Evolutionary conservation across 1,140 invertebrate genomes (phyloP), one percentile per base, ranked within the genome.

Genomic region (Atta cephalotes): DNA sequence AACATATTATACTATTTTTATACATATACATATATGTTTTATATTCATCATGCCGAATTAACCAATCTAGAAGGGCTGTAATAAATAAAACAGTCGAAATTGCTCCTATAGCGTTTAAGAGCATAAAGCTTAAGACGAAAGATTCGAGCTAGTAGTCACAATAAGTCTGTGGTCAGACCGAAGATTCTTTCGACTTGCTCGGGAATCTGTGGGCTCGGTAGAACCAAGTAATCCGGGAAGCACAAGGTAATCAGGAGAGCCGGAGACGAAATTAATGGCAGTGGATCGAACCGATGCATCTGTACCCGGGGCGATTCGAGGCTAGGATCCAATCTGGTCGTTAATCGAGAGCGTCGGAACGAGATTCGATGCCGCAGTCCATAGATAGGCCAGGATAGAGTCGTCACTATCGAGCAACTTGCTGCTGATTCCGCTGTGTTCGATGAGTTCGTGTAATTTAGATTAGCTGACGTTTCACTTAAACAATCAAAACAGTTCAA

Each of bases 261-360:
- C 66, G 56, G 72, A 63, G 89, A 85, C 70, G 91, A 92, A 92
- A 92, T 92, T 92, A 92, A 92, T 92, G 91, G 89, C 87, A 65
- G 56, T 58, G 91, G 89, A 92, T 92, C 89, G 91, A 77, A 88
- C 35, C 89, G 87, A 88, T 92, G 91, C 91, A 92, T 92, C 91
- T 90, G 91, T 87, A 92, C 86, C 86, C 86, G 89, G 79, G 88
- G 91, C 89, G 89, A 74, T 88, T 85, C 88, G 86, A 49, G 68
- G 82, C 78, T 72, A 71, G 86, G 89, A 92, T 92, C 88, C 92
- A 92, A 92, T 92, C 91, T 91, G 88, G 86, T 71, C 90, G 92
- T 92, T 92, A 92, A 92, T 92, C 91, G 91, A 92, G 92, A 90
- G 84, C 80, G 84, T 86, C 74, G 71, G 87, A 74, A 63, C 72